A percentile compares a stretch with the other conserved stretches of the same genome.
These are phyloP conservation scores for Troides helena DNA, from an alignment of 2,888 invertebrate species.

Conservation along the genomic window DNA sequence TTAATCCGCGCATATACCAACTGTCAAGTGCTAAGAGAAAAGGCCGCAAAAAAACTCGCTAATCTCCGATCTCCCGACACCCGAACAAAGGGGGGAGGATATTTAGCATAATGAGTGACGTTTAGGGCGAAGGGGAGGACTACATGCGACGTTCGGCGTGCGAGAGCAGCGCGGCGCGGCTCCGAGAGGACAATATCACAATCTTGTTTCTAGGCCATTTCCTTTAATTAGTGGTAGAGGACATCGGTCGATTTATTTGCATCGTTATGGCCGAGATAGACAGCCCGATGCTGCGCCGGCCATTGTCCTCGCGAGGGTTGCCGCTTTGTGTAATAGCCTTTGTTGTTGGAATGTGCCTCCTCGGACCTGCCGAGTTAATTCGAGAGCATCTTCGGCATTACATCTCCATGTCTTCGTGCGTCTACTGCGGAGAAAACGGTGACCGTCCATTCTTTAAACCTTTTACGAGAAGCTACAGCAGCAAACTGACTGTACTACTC, in stretches of 20 bases:
- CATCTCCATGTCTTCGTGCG: background rate
- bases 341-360: conserved; percentile 16
- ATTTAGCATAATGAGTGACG: conserved; percentile 80
- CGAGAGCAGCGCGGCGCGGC: conserved; percentile 46
- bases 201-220: conserved; percentile 81
- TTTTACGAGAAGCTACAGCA: no score
- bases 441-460: no score
- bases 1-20: conserved; percentile 79
- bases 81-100: conserved; percentile 68
- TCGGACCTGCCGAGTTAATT: conserved; percentile 3
- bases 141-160: conserved; percentile 28
- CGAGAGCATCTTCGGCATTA: conserved; percentile 9
- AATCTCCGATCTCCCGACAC: conserved; percentile 62
- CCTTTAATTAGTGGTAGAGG: conserved; percentile 77
- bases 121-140: conserved; percentile 60
- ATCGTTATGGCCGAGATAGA: conserved; percentile 62
- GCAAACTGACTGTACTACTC: background rate
- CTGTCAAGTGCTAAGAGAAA: conserved; percentile 69
- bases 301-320: conserved; percentile 39
- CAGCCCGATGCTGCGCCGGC: conserved; percentile 52
- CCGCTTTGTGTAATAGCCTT: conserved; percentile 24
- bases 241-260: conserved; percentile 69
- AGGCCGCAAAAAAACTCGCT: conserved; percentile 53
- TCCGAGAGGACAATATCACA: conserved; percentile 78
- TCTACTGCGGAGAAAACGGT: background rate